Evolutionary conservation across 2,888 invertebrate species (phyloP).

Genomic region (Drosophila kanekoi): DNA sequence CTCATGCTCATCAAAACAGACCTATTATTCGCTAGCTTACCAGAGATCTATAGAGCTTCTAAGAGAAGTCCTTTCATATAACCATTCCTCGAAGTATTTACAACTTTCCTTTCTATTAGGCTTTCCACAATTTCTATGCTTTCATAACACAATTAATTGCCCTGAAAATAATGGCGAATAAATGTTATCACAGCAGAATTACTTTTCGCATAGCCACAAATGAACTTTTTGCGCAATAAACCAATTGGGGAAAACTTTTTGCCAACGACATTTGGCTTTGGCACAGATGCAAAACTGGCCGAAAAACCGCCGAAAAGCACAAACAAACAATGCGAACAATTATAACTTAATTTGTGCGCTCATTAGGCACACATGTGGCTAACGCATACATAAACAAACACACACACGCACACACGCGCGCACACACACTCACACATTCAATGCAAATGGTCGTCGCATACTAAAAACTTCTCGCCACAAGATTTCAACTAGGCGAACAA

Average conservation of each 20-base stretch:
- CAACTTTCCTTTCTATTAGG: no score
- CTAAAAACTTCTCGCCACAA: conserved; percentile 62
- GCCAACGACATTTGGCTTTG: conserved; percentile 33
- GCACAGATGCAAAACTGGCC: conserved; percentile 56
- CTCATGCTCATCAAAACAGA: no score
- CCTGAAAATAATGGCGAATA: conserved; percentile 14
- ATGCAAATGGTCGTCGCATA: conserved; percentile 24
- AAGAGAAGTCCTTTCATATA: no score
- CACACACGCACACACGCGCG: conserved; percentile 14
- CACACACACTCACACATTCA: conserved; percentile 12
- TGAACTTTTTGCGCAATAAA: conserved; percentile 60
- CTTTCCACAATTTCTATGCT: no score
- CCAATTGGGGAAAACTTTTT: conserved; percentile 48
- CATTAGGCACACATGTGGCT: conserved; percentile 78
- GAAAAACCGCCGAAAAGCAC: conserved; percentile 46
- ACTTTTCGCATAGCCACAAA: conserved; percentile 43
- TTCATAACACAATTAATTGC: background rate
- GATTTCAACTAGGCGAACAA: conserved; percentile 41
- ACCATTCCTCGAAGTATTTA: no score
- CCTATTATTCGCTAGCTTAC: no score
- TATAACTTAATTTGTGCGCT: conserved; percentile 82
- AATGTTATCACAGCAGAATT: conserved; percentile 12
- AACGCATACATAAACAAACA: conserved; percentile 25
- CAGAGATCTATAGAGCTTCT: no score
- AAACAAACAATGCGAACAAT: conserved; percentile 76